These are phyloP conservation scores for Macrosteles quadrilineatus DNA, from an alignment of 1,140 invertebrate genomes.

Conservation along the genomic window DNA sequence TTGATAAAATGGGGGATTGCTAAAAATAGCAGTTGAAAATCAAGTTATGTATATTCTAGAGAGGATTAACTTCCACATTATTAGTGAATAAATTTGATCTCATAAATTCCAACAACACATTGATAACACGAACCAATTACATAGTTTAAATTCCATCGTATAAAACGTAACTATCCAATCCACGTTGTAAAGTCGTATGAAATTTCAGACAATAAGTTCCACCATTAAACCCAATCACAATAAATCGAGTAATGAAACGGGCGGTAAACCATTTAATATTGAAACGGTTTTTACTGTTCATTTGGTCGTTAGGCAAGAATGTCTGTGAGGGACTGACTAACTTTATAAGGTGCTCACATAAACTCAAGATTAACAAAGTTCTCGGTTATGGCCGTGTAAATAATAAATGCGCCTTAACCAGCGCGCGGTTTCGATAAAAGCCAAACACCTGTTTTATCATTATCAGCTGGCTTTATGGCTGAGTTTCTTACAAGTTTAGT, in stretches of 20 bases:
- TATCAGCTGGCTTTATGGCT: background rate
- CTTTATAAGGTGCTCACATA: background rate
- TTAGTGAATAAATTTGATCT: no score
- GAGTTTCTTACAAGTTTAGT: background rate
- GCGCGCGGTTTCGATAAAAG: background rate
- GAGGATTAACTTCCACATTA: no score
- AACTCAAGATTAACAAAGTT: conserved; percentile 9
- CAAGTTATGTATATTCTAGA: no score
- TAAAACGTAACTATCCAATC: no score
- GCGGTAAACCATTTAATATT: conserved; percentile 1
- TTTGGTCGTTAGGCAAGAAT: no score
- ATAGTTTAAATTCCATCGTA: no score
- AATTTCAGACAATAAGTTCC: background rate
- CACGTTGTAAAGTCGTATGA: no score
- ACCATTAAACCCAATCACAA: conserved; percentile 5
- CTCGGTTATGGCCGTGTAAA: conserved; percentile 7
- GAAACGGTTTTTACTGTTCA: background rate
- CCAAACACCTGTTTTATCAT: conserved; percentile 13
- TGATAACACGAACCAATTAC: no score
- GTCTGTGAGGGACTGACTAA: no score
- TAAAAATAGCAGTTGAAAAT: no score
- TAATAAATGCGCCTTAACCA: conserved; percentile 1
- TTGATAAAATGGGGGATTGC: no score
- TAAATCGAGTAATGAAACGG: background rate
- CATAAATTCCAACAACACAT: no score